These are phyloP conservation scores for Yponomeuta cagnagella DNA, from an alignment of 2,888 invertebrate genomes.

Conservation along the genomic window DNA sequence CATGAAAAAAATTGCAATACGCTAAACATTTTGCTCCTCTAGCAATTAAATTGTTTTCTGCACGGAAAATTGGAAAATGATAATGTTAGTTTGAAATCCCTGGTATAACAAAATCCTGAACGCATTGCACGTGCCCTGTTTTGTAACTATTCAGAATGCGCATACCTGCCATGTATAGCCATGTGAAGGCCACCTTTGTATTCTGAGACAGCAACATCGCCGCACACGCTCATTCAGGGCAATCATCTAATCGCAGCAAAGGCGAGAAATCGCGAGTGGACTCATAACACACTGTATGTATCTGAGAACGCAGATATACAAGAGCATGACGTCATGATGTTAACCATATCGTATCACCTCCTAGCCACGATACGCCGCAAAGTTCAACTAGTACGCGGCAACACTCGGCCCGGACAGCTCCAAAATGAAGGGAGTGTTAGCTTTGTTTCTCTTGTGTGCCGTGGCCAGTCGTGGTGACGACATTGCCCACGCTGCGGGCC, in stretches of 20 bases:
- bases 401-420: slow-evolving; percentile 45
- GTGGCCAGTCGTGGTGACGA: slow-evolving; percentile 53
- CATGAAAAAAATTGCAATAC: no score
- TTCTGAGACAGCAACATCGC: slow-evolving; percentile 27
- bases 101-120: neutral
- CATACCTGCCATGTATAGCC: neutral
- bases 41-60: no score
- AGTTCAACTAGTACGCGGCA: slow-evolving; percentile 66
- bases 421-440: slow-evolving; percentile 49
- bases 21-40: no score
- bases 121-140: neutral
- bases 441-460: slow-evolving; percentile 44
- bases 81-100: no score
- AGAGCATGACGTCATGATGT: slow-evolving; percentile 68
- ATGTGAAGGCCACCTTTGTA: slow-evolving; percentile 46
- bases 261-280: slow-evolving; percentile 52
- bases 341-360: slow-evolving; percentile 39
- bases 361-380: slow-evolving; percentile 33
- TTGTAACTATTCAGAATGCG: neutral
- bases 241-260: slow-evolving; percentile 27
- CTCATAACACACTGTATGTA: slow-evolving; percentile 54
- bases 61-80: no score
- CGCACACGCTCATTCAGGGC: slow-evolving; percentile 36
- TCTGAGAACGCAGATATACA: slow-evolving; percentile 24
- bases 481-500: slow-evolving; percentile 58